These are phyloP conservation scores for Aegotheles bennettii DNA, from an alignment of 2,113 vertebrate species.

Conservation along the genomic window DNA sequence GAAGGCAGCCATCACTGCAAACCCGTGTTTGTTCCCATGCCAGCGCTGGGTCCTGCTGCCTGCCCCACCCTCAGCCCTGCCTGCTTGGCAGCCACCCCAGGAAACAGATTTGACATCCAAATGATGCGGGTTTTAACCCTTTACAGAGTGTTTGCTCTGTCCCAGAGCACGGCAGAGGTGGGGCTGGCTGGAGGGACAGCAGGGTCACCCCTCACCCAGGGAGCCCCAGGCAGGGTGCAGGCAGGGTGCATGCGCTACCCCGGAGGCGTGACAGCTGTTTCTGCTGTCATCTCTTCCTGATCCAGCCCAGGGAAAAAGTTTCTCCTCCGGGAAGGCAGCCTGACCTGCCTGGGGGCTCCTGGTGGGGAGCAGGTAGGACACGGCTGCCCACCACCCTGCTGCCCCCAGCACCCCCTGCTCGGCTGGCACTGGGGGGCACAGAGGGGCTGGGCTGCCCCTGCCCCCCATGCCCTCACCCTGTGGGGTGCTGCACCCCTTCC, in stretches of 20 bases:
- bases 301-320: background rate
- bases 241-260: background rate
- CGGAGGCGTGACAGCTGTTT: background rate
- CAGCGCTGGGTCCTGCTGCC: fast-evolving
- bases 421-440: background rate
- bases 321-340: background rate
- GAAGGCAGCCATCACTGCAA: background rate
- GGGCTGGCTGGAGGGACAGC: background rate
- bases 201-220: fast-evolving
- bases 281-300: background rate
- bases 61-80: background rate
- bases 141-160: background rate
- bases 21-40: background rate
- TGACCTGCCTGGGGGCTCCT: fast-evolving
- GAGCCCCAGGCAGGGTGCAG: background rate
- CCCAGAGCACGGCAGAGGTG: fast-evolving
- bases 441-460: fast-evolving
- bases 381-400: fast-evolving
- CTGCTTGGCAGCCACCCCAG: background rate
- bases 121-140: background rate
- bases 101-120: background rate
- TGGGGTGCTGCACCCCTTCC: background rate
- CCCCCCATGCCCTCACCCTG: fast-evolving
- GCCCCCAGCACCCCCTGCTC: background rate
- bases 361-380: background rate